These are phyloP conservation scores for Columba janthina DNA, from an alignment of 2,113 vertebrate genomes.

Conservation along the genomic window DNA sequence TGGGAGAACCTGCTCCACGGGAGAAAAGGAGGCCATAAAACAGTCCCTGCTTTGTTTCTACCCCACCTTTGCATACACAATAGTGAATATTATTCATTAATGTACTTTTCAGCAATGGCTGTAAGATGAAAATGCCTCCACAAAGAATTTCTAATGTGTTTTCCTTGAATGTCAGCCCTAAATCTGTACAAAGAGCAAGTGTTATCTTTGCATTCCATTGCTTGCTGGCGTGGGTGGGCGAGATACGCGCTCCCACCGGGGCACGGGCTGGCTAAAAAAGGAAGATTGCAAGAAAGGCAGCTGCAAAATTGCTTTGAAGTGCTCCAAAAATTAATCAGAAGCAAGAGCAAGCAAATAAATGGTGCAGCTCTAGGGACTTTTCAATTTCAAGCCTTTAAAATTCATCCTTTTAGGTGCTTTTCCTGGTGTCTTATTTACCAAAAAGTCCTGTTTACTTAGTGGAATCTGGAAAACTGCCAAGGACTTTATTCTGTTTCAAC, in stretches of 20 bases:
- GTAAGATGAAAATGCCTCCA: constrained; percentile 59
- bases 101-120: not conserved
- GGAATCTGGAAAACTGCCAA: not conserved
- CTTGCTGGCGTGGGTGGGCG: constrained; percentile 46
- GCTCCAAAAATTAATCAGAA: not conserved
- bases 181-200: constrained; percentile 50
- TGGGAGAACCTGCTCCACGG: not conserved
- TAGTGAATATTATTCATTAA: not conserved
- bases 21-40: not conserved
- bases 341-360: not conserved
- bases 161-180: constrained; percentile 60
- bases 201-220: constrained; percentile 50
- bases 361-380: not conserved
- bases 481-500: not conserved
- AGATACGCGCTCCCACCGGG: not conserved
- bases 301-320: constrained; percentile 1
- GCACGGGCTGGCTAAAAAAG: not conserved
- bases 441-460: not conserved
- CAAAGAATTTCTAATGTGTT: constrained; percentile 54
- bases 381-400: not conserved
- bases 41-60: constrained; percentile 6
- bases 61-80: constrained; percentile 51
- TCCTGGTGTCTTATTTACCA: not conserved
- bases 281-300: not conserved
- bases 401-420: constrained; percentile 15